These are phyloP conservation scores for Cylindroiulus punctatus DNA, from an alignment of 2,888 invertebrate genomes.

Conservation along the genomic window DNA sequence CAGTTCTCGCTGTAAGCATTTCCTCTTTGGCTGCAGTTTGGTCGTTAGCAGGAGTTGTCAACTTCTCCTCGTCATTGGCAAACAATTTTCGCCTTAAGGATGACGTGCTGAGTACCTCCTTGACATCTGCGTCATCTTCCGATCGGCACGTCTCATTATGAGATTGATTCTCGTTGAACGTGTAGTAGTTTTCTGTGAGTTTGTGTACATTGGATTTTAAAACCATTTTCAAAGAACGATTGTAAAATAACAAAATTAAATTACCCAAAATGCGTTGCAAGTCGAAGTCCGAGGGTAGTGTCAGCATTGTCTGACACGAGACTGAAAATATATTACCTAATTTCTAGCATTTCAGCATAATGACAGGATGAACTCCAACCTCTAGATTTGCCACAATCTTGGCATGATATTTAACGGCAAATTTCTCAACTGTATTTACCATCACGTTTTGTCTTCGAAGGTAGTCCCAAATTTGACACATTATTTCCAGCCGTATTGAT, in stretches of 20 bases:
- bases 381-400: no score
- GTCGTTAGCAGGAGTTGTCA: not conserved
- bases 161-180: not conserved
- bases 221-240: not conserved
- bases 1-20: not conserved
- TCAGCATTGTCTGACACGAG: conserved; percentile 34
- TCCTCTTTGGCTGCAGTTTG: not conserved
- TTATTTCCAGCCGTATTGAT: not conserved
- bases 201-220: not conserved
- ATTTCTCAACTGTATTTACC: not conserved
- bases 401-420: no score
- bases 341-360: not conserved
- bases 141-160: not conserved
- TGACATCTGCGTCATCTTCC: not conserved
- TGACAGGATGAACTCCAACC: not conserved
- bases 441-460: not conserved
- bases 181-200: conserved; percentile 8
- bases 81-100: conserved; percentile 50
- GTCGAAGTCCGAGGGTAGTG: conserved; percentile 5
- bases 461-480: not conserved
- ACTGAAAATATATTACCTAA: not conserved
- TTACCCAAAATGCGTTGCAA: not conserved
- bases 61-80: conserved; percentile 36
- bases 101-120: conserved; percentile 37
- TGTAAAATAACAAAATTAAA: not conserved